These are phyloP conservation scores for Leucania comma DNA, from an alignment of 2,888 invertebrate species.

Conservation along the genomic window DNA sequence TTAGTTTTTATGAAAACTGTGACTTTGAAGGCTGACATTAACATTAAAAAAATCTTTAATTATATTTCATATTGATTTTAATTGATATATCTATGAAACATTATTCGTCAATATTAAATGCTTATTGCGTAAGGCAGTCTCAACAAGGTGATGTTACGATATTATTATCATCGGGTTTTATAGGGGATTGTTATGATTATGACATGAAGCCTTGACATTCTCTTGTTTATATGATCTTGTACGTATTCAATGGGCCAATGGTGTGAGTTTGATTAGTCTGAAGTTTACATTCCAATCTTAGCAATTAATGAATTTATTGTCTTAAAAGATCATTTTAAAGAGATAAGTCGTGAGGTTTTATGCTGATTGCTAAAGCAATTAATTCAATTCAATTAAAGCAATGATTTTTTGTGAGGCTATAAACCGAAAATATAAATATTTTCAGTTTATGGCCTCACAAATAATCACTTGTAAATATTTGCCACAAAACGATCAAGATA, in stretches of 20 bases:
- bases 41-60: background rate
- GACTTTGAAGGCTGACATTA: background rate
- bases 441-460: background rate
- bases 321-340: background rate
- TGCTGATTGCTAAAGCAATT: background rate
- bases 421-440: no score
- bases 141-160: conserved; percentile 13
- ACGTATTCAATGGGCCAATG: conserved; percentile 23
- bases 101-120: background rate
- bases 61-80: background rate
- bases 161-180: conserved; percentile 26
- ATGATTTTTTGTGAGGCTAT: no score
- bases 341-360: background rate
- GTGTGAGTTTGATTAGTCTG: background rate
- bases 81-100: background rate
- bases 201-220: conserved; percentile 26
- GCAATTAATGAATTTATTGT: background rate
- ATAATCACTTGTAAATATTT: background rate
- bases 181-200: conserved; percentile 25
- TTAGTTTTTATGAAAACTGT: conserved; percentile 5
- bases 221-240: conserved; percentile 12
- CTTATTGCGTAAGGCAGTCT: conserved; percentile 2
- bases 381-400: no score
- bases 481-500: no score
- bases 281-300: conserved; percentile 4